These are phyloP conservation scores for Hemicentrotus pulcherrimus DNA, from an alignment of 35 echinoderm and acorn worm species.

Conservation along the genomic window DNA sequence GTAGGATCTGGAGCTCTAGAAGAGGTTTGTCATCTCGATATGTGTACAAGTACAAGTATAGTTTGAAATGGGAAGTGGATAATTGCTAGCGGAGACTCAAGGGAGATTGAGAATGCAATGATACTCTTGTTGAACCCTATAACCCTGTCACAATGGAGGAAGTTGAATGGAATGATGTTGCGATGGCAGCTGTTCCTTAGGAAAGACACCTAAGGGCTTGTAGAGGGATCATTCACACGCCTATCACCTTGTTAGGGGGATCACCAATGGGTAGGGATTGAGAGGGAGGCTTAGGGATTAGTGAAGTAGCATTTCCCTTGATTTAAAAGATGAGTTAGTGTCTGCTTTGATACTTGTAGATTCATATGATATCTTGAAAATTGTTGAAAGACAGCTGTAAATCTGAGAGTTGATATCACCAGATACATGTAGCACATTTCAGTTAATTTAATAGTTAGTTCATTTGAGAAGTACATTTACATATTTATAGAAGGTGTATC, in stretches of 20 bases:
- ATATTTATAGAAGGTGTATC: too few species aligned
- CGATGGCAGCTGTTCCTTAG: neutral
- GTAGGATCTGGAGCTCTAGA: neutral
- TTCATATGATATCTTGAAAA: neutral
- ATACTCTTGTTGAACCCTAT: neutral
- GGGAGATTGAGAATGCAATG: neutral
- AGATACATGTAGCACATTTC: too few species aligned
- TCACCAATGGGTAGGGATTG: neutral
- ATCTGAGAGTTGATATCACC: neutral
- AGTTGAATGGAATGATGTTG: neutral
- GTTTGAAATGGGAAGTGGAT: neutral
- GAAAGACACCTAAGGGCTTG: neutral
- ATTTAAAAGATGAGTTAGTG: neutral
- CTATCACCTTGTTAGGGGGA: neutral
- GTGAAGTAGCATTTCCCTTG: neutral
- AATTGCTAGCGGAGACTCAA: neutral
- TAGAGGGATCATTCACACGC: neutral
- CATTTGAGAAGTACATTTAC: too few species aligned
- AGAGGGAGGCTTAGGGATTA: neutral
- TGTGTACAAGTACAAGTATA: neutral
- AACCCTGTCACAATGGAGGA: neutral
- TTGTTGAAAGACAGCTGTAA: neutral
- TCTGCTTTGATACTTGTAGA: neutral
- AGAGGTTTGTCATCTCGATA: neutral
- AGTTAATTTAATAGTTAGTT: too few species aligned